A percentile compares a stretch with the other conserved stretches of the same genome.
Conservation (phyloP, 2,888 invertebrate species). For the Polymixis flavicincta region DNA sequence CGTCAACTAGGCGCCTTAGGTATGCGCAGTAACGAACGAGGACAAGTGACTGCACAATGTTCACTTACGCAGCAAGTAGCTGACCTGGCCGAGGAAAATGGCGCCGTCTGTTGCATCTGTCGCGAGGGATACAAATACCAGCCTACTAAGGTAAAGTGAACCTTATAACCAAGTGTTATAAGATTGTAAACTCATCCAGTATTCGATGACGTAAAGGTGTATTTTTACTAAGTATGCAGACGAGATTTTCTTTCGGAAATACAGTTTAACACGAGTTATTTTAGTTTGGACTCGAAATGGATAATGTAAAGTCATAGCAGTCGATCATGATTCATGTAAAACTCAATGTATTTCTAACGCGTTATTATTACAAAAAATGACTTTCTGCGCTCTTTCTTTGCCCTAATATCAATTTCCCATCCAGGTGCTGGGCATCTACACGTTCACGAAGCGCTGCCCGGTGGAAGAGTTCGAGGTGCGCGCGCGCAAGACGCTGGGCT, state of each 20-base stretch:
- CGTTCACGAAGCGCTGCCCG: constrained; percentile 98
- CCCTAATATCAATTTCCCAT: accelerated
- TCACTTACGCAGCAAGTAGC: constrained; percentile 98
- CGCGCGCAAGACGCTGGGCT: constrained; percentile 96
- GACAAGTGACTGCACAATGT: constrained; percentile 98
- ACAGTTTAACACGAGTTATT: not conserved
- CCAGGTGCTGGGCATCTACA: constrained; percentile 97
- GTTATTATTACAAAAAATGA: too few relatives aligned
- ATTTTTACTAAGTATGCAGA: not conserved
- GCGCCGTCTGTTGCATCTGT: constrained; percentile 99
- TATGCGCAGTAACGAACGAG: constrained; percentile 99
- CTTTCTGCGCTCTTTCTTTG: too few relatives aligned
- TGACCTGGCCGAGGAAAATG: constrained; percentile 98
- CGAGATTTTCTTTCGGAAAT: not conserved
- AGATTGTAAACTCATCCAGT: not conserved
- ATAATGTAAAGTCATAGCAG: not conserved
- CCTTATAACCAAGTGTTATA: not conserved
- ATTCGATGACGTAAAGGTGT: not conserved
- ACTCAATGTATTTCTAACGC: too few relatives aligned
- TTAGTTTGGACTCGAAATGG: not conserved
- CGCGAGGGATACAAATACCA: constrained; percentile 99
- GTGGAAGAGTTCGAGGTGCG: constrained; percentile 98
- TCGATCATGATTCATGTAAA: too few relatives aligned
- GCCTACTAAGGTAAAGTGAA: constrained; percentile 93
- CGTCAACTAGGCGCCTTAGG: constrained; percentile 98